Base-by-base conservation (phyloP, 2,113 vertebrate genomes). In the Dinomys branickii region DNA sequence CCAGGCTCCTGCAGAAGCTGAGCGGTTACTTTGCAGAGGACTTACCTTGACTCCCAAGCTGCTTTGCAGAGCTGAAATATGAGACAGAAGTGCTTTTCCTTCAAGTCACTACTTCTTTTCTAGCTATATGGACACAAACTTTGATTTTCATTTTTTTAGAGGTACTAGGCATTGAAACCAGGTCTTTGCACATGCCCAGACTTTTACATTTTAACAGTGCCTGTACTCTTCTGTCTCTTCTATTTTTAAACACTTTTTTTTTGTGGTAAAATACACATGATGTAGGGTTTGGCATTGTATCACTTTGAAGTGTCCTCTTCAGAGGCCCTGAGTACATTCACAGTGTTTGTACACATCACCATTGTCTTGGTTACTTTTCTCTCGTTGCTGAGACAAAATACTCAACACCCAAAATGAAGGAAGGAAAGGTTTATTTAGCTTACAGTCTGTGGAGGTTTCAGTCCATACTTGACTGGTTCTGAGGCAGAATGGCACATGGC, bases 281-380 rank as follows among this genome's bases (percentile, higher is more conserved):
- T 38, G 30, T 61, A 69, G 38, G 24, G 52, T 63, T 91, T 84
- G 65, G n/a, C 75, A 52, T 52, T 93, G 90, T 44, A 35, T 59
- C 20, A 35, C 65, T 90, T 86, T 58, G 38, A 65, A 82, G 17
- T 0, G 54, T 50, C 20, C 11, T 5, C 24, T 52, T 91, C 14
- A 67, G 59, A n/a, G 38, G 13, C n/a, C 1, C 30, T 30, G 47
- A 41, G 30, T 56, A 7, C 33, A 0, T 47, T 71, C 0, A 1
- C 24, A 0, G 30, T n/a, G 44, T 10, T 35, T 85, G 14, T 30
- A 41, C 2, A 12, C 9, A 4, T 67, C 19, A 2, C 33, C 30
- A 7, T n/a, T n/a, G n/a, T n/a, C n/a, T n/a, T n/a, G n/a, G n/a
- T n/a, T n/a, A n/a, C n/a, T n/a, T n/a, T n/a, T n/a, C n/a, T n/a